Evolutionary conservation across 1,140 invertebrate species (phyloP).

Genomic region (Eumaeus atala): DNA sequence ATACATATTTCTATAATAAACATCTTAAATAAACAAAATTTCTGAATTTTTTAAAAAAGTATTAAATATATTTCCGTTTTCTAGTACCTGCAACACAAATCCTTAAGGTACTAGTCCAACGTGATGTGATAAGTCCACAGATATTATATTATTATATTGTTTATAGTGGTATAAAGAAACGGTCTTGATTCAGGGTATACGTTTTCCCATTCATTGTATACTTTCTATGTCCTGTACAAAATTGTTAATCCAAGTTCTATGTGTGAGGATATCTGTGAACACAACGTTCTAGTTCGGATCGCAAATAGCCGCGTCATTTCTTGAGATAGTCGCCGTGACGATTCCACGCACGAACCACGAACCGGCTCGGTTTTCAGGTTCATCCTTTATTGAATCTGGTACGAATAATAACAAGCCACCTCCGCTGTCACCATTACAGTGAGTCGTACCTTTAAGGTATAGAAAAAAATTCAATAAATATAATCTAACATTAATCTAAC

Average conservation of each 20-base stretch:
- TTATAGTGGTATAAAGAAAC: too few relatives aligned
- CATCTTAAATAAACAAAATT: too few relatives aligned
- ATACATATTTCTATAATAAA: too few relatives aligned
- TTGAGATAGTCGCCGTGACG: neutral
- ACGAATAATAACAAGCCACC: neutral
- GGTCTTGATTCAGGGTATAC: too few relatives aligned
- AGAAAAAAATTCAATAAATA: neutral
- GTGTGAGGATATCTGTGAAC: neutral
- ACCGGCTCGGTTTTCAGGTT: neutral
- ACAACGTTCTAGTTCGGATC: neutral
- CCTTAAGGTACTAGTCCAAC: too few relatives aligned
- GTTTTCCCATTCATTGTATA: too few relatives aligned
- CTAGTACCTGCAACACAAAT: too few relatives aligned
- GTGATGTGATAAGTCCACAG: too few relatives aligned
- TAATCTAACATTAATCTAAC: neutral
- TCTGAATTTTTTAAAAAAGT: too few relatives aligned
- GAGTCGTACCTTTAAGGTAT: neutral
- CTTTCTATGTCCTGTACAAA: too few relatives aligned
- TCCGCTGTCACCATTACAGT: conserved; percentile 1
- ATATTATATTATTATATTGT: too few relatives aligned
- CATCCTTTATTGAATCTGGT: neutral
- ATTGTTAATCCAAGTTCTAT: conserved; percentile 1
- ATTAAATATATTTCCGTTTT: too few relatives aligned
- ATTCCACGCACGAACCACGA: neutral
- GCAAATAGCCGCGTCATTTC: neutral